These are phyloP conservation scores for Caenorhabditis becei DNA, from an alignment of 2,888 invertebrate species.

Conservation along the genomic window DNA sequence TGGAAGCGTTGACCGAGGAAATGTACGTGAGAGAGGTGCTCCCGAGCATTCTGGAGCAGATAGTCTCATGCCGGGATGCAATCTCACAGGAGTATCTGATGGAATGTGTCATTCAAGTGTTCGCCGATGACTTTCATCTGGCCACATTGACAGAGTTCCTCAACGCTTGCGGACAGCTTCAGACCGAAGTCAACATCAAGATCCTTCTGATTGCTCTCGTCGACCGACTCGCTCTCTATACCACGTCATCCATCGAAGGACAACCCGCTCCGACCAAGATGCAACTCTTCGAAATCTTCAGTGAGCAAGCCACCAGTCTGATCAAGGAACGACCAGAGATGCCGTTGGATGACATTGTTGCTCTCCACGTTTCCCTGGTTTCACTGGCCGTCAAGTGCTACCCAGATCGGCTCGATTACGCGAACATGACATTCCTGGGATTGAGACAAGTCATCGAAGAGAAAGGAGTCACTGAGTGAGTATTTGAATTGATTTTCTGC, in stretches of 20 bases:
- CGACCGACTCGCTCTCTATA: slow-evolving; percentile 84
- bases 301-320: slow-evolving; percentile 91
- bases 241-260: slow-evolving; percentile 82
- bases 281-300: slow-evolving; percentile 97
- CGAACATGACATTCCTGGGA: slow-evolving; percentile 93
- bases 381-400: slow-evolving; percentile 97
- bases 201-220: slow-evolving; percentile 97
- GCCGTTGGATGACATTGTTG: slow-evolving; percentile 95
- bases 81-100: slow-evolving; percentile 99
- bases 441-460: slow-evolving; percentile 93
- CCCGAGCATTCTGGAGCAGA: slow-evolving; percentile 95
- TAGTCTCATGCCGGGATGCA: slow-evolving; percentile 96
- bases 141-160: slow-evolving; percentile 95
- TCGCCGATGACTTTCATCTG: slow-evolving; percentile 98
- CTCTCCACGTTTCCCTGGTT: slow-evolving; percentile 90
- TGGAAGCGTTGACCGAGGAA: slow-evolving; percentile 94
- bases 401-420: slow-evolving; percentile 93
- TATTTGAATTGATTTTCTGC: slow-evolving; percentile 12
- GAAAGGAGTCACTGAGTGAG: slow-evolving; percentile 86
- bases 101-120: slow-evolving; percentile 99
- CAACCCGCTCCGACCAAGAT: slow-evolving; percentile 87
- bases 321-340: slow-evolving; percentile 92
- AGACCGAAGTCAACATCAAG: slow-evolving; percentile 84
- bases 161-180: slow-evolving; percentile 94
- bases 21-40: slow-evolving; percentile 93